These are phyloP conservation scores for Acleris sparsana DNA, from an alignment of 2,888 invertebrate species.

Conservation along the genomic window DNA sequence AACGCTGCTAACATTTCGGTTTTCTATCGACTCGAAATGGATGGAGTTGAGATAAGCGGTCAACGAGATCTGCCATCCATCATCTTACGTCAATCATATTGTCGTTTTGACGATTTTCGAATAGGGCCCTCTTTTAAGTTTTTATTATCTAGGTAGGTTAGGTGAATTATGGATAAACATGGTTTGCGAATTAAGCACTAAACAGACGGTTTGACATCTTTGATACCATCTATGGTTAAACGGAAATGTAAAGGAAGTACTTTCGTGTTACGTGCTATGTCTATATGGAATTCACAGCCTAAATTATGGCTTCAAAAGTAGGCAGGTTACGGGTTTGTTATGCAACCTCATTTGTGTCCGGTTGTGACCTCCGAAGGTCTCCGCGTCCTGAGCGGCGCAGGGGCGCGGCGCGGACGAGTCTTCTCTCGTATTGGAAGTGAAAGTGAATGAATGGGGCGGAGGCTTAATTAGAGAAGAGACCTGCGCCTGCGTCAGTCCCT, in stretches of 20 bases:
- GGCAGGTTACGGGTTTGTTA: conserved; percentile 58
- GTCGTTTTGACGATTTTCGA: too few species aligned
- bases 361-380: conserved; percentile 81
- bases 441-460: conserved; percentile 82
- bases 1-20: too few species aligned
- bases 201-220: background rate
- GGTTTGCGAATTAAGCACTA: background rate
- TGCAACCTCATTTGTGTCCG: conserved; percentile 62
- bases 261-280: conserved; percentile 21
- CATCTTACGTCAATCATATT: too few species aligned
- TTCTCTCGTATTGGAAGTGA: conserved; percentile 81
- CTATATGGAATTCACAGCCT: conserved; percentile 21
- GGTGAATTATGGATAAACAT: too few species aligned
- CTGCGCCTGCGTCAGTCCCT: conserved; percentile 76
- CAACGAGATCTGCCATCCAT: too few species aligned
- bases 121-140: too few species aligned
- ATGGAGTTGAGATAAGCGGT: too few species aligned
- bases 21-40: too few species aligned
- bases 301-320: conserved; percentile 33
- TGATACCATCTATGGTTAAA: background rate
- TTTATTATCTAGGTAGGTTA: too few species aligned
- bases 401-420: conserved; percentile 70
- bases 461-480: conserved; percentile 83
- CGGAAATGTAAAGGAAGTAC: background rate
- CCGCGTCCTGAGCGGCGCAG: conserved; percentile 60